These are phyloP conservation scores for Parnassius glacialis DNA, from an alignment of 2,888 invertebrate species.

Conservation along the genomic window DNA sequence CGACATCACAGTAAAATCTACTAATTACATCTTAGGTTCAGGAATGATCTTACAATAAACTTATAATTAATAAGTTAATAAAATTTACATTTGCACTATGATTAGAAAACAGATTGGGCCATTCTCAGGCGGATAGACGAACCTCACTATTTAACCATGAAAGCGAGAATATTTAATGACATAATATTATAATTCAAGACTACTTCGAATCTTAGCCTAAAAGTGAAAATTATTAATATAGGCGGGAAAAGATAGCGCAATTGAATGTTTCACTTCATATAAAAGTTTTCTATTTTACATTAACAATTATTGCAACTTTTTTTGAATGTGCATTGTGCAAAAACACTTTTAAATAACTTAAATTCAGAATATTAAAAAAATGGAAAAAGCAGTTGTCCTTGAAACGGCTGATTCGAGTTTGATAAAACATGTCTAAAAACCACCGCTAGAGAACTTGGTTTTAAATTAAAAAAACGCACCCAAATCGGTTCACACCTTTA, in stretches of 20 bases:
- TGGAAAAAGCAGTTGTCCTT: too few relatives aligned
- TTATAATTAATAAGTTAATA: slow-evolving; percentile 44
- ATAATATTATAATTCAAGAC: slow-evolving; percentile 4
- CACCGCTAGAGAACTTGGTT: too few relatives aligned
- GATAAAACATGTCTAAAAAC: too few relatives aligned
- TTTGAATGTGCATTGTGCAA: too few relatives aligned
- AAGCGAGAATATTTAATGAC: slow-evolving; percentile 17
- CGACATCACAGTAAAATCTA: slow-evolving; percentile 78
- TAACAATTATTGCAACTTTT: too few relatives aligned
- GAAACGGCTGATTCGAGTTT: too few relatives aligned
- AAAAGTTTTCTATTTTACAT: too few relatives aligned
- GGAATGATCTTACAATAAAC: slow-evolving; percentile 74
- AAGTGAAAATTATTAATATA: slow-evolving; percentile 2
- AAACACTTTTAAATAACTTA: too few relatives aligned
- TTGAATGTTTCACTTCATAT: too few relatives aligned
- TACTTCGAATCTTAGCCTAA: slow-evolving; percentile 9
- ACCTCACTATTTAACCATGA: slow-evolving; percentile 40
- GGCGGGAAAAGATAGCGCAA: slow-evolving; percentile 9
- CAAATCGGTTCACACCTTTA: too few relatives aligned
- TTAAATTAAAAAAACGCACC: too few relatives aligned
- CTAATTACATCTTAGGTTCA: slow-evolving; percentile 77
- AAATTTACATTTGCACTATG: slow-evolving; percentile 74
- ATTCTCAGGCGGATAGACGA: slow-evolving; percentile 56
- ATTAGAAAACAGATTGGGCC: slow-evolving; percentile 55
- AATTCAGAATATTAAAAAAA: too few relatives aligned